Base-by-base conservation (phyloP, 2,797 vertebrate genomes). In the Aulostomus chinensis region DNA sequence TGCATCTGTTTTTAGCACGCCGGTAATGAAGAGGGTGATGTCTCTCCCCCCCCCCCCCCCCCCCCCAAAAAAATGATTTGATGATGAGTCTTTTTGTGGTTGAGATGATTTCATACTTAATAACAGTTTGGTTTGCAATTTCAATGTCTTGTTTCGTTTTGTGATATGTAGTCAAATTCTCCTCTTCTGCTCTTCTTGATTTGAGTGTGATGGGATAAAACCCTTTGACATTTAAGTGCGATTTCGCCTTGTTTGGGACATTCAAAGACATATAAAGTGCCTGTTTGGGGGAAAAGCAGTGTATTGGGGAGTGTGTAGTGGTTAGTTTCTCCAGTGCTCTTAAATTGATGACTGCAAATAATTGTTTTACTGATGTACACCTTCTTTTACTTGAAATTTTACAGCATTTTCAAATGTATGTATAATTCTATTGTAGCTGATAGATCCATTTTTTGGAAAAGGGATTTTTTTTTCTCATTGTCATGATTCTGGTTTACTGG, bases 311-410 rank as follows among this genome's bases (percentile, higher is more conserved):
- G 63, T 50, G 38, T 32, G 5, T 24, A 39, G 45, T 24, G 26
- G 25, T 64, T 37, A 24, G 26, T 55, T 68, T 55, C 51, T 50
- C 55, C 56, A 36, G 57, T 69, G 77, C 72, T 78, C 64, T 82
- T 76, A 64, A n/a, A 80, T 67, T 61, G 61, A 88, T 80, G 82
- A 89, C 86, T 88, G 82, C 85, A 87, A 87, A 80, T 76, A 35
- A 55, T 58, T 77, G 81, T 86, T 70, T 86, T 84, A 85, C 79
- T 84, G 75, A 83, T 68, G 62, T 58, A 71, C 56, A 78, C 61
- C 70, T 80, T 82, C 52, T 25, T 85, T 73, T 85, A 89, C 86
- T 88, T 88, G 86, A 88, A n/a, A 88, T 87, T 84, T 64, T 52
- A 76, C 61, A 75, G 58, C 73, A 17, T 73, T 72, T 72, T 71